A percentile compares a stretch with the other conserved stretches of the same genome.
Conservation (phyloP, 1,140 invertebrate species). For the Diachasma alloeum region DNA sequence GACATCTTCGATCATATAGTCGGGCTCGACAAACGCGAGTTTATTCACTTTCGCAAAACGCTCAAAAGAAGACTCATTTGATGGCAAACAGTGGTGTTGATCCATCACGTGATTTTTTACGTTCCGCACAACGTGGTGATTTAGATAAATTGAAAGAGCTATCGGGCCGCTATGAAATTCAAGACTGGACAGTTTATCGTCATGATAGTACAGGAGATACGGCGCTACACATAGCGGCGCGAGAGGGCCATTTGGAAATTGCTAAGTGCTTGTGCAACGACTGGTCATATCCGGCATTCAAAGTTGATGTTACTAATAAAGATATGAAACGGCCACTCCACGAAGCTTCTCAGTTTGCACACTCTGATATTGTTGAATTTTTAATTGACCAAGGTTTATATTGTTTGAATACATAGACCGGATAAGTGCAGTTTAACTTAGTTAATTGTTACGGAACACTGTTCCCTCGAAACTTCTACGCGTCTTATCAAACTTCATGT, state of each 20-base stretch:
- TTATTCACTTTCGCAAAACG: not conserved
- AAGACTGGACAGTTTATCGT: constrained; percentile 50
- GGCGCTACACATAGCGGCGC: constrained; percentile 50
- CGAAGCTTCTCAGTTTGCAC: constrained; percentile 53
- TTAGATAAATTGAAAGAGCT: constrained; percentile 36
- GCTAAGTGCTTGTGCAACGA: constrained; percentile 48
- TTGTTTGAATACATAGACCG: not conserved
- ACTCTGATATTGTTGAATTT: constrained; percentile 41
- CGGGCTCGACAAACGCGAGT: not conserved
- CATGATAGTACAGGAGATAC: constrained; percentile 50
- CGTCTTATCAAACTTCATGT: not conserved
- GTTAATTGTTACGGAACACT: not conserved
- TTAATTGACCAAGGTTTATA: constrained; percentile 45
- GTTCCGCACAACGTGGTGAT: constrained; percentile 43
- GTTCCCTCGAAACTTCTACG: not conserved
- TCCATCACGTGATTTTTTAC: constrained; percentile 41
- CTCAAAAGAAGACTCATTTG: not conserved
- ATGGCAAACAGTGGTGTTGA: constrained; percentile 12
- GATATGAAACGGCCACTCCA: constrained; percentile 55
- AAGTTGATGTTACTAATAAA: constrained; percentile 46
- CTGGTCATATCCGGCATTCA: constrained; percentile 36
- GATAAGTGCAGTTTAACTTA: not conserved
- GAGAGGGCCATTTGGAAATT: constrained; percentile 46
- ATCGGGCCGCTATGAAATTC: constrained; percentile 22
- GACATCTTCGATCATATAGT: not conserved